Evolutionary conservation across 37 sponge, comb jelly and placozoan genomes (phyloP), one percentile per base, ranked within the genome.

Genomic region (Halichondria panicea): DNA sequence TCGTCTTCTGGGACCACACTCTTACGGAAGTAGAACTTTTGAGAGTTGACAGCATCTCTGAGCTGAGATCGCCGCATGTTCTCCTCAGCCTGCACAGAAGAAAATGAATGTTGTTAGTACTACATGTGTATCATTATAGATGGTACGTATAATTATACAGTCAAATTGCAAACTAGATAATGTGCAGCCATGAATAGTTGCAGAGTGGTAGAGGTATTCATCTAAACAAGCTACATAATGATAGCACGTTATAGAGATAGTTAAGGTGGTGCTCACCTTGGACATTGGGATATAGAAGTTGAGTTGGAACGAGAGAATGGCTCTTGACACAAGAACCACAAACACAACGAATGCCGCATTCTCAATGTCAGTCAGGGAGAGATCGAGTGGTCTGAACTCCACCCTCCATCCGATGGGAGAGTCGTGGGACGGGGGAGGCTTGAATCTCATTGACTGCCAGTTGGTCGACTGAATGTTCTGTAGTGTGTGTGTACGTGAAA

Each of bases 391-490:
- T 41, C 99, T 71, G 69, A 98, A 98, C 82, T 98, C 99, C 46
- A 98, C 96, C 43, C 99, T 76, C 99, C 99, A 98, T n/a, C 99
- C 99, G 44, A 95, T 98, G 62, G 91, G 63, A 27, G 96, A 92
- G 63, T 83, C 79, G 22, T 88, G 86, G 46, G 99, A 96, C n/a
- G n/a, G n/a, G 15, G 98, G 98, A 15, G 99, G 99, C 84, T 98
- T 98, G 86, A 98, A 95, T 27, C 99, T 82, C 94, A 98, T 95
- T 59, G 72, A 92, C 71, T 98, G 93, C 99, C 99, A 98, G 72
- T 98, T 95, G 42, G 99, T 89, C 24, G 96, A 95, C 76, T 98
- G 96, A 7, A 98, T 87, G 70, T 95, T 98, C 89, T 98, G 68
- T 1, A 59, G 31, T 27, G 25, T 33, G 28, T 34, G 41, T 66